These are phyloP conservation scores for Carassius carassius DNA, from an alignment of 2,113 vertebrate species.

Conservation along the genomic window DNA sequence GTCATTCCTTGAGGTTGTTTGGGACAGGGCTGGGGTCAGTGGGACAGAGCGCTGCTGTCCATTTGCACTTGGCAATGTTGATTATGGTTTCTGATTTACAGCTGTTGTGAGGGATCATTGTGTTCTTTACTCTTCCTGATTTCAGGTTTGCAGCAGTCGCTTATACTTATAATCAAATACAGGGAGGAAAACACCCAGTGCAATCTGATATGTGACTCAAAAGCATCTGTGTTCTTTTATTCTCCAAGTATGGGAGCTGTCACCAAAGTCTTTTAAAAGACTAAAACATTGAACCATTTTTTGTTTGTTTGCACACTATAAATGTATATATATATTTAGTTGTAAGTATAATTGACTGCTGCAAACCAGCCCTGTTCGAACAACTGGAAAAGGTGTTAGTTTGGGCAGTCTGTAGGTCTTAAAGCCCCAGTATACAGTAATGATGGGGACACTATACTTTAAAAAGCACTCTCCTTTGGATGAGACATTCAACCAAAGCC, in stretches of 20 bases:
- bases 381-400: no score
- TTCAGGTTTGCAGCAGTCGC: conserved; percentile 20
- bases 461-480: no score
- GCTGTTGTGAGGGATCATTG: conserved; percentile 5
- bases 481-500: no score
- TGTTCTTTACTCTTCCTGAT: background rate
- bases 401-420: no score
- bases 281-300: background rate
- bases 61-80: background rate
- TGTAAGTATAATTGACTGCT: no score
- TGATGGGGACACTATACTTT: no score
- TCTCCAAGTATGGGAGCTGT: background rate
- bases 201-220: background rate
- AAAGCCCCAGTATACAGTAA: no score
- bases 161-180: conserved; percentile 3
- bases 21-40: conserved; percentile 1
- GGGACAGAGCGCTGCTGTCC: background rate
- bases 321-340: no score
- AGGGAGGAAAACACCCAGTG: background rate
- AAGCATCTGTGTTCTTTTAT: background rate
- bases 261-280: background rate
- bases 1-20: background rate
- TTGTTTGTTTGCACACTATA: no score
- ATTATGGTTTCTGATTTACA: conserved; percentile 29
- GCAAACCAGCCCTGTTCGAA: no score